Evolutionary conservation across 2,888 invertebrate species (phyloP), one percentile per base, ranked within the genome.

Genomic region (Lycocerus yunnanus): DNA sequence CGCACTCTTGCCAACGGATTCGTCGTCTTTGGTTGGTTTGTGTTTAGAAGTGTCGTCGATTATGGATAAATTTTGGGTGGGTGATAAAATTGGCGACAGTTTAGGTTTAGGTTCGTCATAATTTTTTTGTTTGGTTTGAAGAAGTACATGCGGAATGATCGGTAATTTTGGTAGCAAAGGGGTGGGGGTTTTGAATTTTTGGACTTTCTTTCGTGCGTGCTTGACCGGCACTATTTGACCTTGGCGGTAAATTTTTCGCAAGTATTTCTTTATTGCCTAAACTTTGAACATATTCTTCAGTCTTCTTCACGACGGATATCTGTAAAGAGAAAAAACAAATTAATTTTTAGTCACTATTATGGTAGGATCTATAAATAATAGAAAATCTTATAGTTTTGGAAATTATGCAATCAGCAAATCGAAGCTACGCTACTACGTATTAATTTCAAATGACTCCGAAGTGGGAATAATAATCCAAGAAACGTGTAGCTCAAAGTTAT

Each of bases 1-100:
- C 0, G 90, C 87, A 79, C 91, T 90, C 0, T 89, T 89, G 82
- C 90, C 89, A 75, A 89, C 89, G 69, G 90, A 89, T 43, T 89
- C 90, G 68, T 89, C 86, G 15, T 91, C 90, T 5, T 16, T 65
- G 3, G 61, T 63, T 15, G 58, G 13, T 43, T 43, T 43, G 43
- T 43, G 43, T 18, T 59, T 18, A 2, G 15, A 59, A 24, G 66
- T 61, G 6, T 21, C 66, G 24, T 77, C 74, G 63, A 80, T 81
- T 65, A 80, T 74, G 3, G 77, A 75, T 63, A 79, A 75, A n/a
- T 75, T 84, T 78, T 87, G 86, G 4, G 86, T 87, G 0, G 87
- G 87, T 1, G 85, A 87, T 79, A 85, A 80, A 75, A 86, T 87
- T 9, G 85, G 87, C 8, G 86, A 88, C 69, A 77, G 60, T 72